Percentiles rank a stretch among this genome's conserved stretches.
Conservation (phyloP, 2,797 vertebrate species). For the Malurus splendens region DNA sequence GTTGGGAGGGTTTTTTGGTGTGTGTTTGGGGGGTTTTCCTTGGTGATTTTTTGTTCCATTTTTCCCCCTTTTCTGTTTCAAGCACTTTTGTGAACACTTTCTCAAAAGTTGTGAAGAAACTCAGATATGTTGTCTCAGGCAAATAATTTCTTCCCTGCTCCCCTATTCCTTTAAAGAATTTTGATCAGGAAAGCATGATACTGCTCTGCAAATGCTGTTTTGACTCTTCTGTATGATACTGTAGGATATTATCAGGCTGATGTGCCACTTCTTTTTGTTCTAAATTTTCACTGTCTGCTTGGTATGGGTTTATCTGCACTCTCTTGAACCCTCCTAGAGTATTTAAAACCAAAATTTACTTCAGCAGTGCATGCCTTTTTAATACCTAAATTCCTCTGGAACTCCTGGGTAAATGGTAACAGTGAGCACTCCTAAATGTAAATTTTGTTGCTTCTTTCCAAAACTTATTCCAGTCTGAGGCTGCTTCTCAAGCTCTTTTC, state of each 20-base stretch:
- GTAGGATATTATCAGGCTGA: not conserved
- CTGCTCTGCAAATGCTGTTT: not conserved
- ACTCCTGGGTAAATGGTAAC: not conserved
- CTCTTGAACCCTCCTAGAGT: not conserved
- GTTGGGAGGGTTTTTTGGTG: not conserved
- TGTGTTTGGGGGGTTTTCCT: rapidly evolving
- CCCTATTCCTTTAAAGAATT: not conserved
- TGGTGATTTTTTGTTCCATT: not conserved
- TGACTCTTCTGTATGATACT: not conserved
- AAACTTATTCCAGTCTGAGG: not conserved
- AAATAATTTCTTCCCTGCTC: not conserved
- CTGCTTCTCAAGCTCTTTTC: not conserved
- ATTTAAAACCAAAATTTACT: not conserved
- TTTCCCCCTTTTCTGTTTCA: rapidly evolving
- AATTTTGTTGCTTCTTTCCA: not conserved
- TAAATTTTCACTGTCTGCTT: not conserved
- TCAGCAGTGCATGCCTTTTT: not conserved
- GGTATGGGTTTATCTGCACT: not conserved
- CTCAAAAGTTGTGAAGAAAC: not conserved
- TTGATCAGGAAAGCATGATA: not conserved
- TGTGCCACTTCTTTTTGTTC: not conserved
- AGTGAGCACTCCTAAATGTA: not conserved
- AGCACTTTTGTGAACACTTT: not conserved
- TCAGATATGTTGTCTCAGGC: not conserved
- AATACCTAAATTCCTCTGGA: not conserved